phyloP scores from a whole-genome alignment of 1,140 invertebrate genomes.

The Whitmania pigra region DNA sequence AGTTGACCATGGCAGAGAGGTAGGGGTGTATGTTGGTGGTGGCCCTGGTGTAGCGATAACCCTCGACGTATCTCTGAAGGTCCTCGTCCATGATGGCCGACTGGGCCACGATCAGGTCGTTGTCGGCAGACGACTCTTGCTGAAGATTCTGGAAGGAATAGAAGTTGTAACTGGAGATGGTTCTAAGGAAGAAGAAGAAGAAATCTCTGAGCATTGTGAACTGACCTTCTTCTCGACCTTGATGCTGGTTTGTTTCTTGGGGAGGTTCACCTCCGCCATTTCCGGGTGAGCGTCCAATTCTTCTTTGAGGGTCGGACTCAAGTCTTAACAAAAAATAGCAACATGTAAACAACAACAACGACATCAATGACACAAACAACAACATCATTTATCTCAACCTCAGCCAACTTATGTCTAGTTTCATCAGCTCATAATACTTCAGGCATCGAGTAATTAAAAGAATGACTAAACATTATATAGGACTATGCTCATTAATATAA shows the following conservation, averaged over 20 bases:
- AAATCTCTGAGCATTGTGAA: no score
- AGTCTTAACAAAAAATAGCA: constrained; percentile 4
- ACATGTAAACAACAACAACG: background rate
- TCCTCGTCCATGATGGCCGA: constrained; percentile 50
- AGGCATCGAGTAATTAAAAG: no score
- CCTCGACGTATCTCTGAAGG: constrained; percentile 40
- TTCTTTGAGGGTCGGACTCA: constrained; percentile 13
- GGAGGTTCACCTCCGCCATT: background rate
- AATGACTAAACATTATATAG: no score
- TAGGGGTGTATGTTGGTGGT: constrained; percentile 97
- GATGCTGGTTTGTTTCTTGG: constrained; percentile 54
- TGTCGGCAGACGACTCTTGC: constrained; percentile 13
- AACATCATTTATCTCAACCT: constrained; percentile 75
- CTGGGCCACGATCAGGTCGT: background rate
- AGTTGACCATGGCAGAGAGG: constrained; percentile 96
- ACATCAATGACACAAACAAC: constrained; percentile 43
- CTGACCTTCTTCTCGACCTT: constrained; percentile 77
- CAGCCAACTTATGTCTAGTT: constrained; percentile 29
- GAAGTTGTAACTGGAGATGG: constrained; percentile 33
- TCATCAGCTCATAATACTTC: no score
- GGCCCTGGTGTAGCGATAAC: constrained; percentile 76
- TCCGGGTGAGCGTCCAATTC: constrained; percentile 17
- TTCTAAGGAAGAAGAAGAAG: no score
- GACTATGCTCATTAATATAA: no score
- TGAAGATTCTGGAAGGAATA: background rate